Conservation (phyloP, 2,888 invertebrate genomes). For the Diaperis boleti region DNA sequence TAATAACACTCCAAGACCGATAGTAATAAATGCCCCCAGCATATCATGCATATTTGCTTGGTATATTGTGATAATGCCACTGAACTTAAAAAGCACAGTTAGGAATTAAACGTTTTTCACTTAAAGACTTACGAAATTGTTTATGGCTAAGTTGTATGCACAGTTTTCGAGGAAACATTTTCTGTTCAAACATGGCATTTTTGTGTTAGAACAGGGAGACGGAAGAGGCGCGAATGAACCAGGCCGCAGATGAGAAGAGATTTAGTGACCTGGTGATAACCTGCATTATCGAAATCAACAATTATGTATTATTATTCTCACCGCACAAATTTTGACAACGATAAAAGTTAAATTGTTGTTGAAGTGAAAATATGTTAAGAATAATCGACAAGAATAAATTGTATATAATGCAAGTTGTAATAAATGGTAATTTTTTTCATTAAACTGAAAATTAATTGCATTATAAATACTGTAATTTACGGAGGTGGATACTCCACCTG, state of each 20-base stretch:
- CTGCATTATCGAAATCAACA: background rate
- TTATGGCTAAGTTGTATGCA: background rate
- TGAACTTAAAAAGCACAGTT: background rate
- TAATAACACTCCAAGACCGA: background rate
- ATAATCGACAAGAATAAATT: too few species aligned
- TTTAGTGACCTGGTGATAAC: background rate
- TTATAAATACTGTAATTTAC: background rate
- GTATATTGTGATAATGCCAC: background rate
- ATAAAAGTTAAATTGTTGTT: too few species aligned
- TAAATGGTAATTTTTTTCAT: too few species aligned
- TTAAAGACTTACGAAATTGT: background rate
- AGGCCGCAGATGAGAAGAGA: background rate
- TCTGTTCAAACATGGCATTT: background rate
- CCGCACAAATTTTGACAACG: too few species aligned
- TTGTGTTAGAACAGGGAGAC: background rate
- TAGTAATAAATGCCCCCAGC: background rate
- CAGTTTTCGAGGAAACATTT: constrained; percentile 3
- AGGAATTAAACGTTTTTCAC: background rate
- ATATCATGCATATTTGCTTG: background rate
- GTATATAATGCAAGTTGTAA: too few species aligned
- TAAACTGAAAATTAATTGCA: too few species aligned
- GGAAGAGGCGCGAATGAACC: background rate
- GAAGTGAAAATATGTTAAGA: too few species aligned
- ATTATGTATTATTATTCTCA: too few species aligned
- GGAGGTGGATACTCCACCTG: background rate